Base-by-base conservation (phyloP, 2,113 vertebrate genomes). In the Corydoras maculifer region DNA sequence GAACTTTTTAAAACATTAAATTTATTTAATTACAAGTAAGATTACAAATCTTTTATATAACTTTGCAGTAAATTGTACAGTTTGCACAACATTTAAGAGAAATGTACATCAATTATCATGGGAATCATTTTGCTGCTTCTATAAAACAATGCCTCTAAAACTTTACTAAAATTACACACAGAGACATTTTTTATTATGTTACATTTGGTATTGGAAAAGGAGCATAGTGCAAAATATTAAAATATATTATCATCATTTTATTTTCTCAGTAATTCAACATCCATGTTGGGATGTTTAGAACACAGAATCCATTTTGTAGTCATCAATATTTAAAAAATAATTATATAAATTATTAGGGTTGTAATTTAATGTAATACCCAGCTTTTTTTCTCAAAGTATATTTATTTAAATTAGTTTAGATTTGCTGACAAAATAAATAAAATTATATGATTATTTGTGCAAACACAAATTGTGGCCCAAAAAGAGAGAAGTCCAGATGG, bases 191-290 rank as follows among this genome's bases (percentile, higher is more conserved):
- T 79, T 75, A 69, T 62, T 74, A 75, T 60, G 32, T 49, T 48
- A 59, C 55, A 58, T 74, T 78, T 68, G 51, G 50, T 83, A 77
- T 65, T 43, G 35, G 82, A 81, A 83, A 87, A 86, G 69, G 79
- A 67, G 79, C 72, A 78, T 65, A 79, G 76, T 77, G 75, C 48
- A 73, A 81, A 70, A 77, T 74, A 62, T 65, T 76, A 75, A 73
- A 65, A 85, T 82, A 79, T 82, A 84, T 85, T 81, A 85, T 74
- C 74, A 43, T 53, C 13, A 53, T 53, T 10, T 14, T 53, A 53
- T 53, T 53, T 53, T 14, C 3, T 53, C 13, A 12, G 13, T 53
- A 53, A 53, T 53, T 2, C 13, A 14, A 53, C 9, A 53, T 53
- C 51, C 13, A 10, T 53, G 5, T 53, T 3, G 3, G 3, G 9